Base-by-base conservation (phyloP, 2,888 invertebrate genomes). In the Tenthredo amoena region DNA sequence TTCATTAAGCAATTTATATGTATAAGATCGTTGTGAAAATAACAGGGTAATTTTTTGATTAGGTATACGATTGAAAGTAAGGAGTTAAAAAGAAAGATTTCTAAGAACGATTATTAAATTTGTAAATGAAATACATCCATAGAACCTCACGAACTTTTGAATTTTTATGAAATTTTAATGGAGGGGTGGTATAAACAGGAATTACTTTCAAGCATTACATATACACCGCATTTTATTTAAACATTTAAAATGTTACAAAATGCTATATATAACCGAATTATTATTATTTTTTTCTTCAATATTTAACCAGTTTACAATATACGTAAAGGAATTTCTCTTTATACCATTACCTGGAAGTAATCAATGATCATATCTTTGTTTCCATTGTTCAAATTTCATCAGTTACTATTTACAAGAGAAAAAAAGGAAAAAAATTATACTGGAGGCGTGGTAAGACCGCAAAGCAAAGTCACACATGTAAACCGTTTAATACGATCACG, bases 241-340 rank as follows among this genome's bases (percentile, higher is more conserved):
- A 83, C 83, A 83, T 83, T 83, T 83, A 71, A 83, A 83, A 83
- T 83, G 83, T 83, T 83, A 83, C 83, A 83, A 83, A 83, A 83
- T 83, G 83, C 83, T 83, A 83, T 83, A 68, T 83, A 83, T 83
- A 83, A 83, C 68, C 50, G 83, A 83, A 26, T 68, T 47, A 31
- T 83, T 62, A 62, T 81, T 81, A 40, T 81, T 81, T 50, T 62
- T 31, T n/a, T 68, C 65, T 31, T 83, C 47, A 47, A 68, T 71
- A 31, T 83, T 83, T 34, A 83, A 83, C 68, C 83, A 82, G 82
- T 82, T 82, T 65, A 82, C 65, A 82, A 82, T 83, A 68, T 83
- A 83, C 68, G 83, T 68, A 83, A 83, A 83, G 83, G 34, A 83
- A 83, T 83, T 83, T 83, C 83, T 83, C 83, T 83, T 83, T 83